phyloP scores from a whole-genome alignment of 1,140 invertebrate genomes.

The Dinoponera quadriceps region DNA sequence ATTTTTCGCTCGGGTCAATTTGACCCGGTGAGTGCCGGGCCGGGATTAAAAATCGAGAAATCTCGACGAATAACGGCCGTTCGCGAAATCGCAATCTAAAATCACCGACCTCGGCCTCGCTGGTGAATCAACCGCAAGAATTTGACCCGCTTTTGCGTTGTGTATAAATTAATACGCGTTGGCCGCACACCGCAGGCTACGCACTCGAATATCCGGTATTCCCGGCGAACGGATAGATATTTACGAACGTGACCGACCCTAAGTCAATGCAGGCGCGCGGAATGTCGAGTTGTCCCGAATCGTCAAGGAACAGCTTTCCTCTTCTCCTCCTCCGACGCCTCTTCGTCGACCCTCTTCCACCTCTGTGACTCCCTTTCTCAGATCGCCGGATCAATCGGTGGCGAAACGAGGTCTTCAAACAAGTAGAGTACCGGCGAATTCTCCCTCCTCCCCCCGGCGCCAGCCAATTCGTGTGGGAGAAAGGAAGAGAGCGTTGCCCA shows the following conservation, averaged over 20 bases:
- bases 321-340: neutral
- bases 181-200: neutral
- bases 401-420: conserved; percentile 59
- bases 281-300: neutral
- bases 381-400: conserved; percentile 58
- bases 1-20: no score
- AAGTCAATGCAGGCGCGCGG: neutral
- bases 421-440: conserved; percentile 52
- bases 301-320: neutral
- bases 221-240: neutral
- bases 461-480: conserved; percentile 40
- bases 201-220: neutral
- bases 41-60: neutral
- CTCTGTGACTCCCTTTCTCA: conserved; percentile 36
- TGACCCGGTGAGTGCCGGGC: no score
- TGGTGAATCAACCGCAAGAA: neutral
- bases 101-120: neutral
- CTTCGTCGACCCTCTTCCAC: neutral
- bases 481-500: conserved; percentile 65
- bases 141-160: neutral
- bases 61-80: neutral
- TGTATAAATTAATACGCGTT: no score
- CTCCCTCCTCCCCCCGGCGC: neutral
- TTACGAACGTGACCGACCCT: neutral
- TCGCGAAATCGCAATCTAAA: neutral